A percentile compares a stretch with the other conserved stretches of the same genome.
These are phyloP conservation scores for Vanessa atalanta DNA, from an alignment of 1,140 invertebrate species.

Conservation along the genomic window DNA sequence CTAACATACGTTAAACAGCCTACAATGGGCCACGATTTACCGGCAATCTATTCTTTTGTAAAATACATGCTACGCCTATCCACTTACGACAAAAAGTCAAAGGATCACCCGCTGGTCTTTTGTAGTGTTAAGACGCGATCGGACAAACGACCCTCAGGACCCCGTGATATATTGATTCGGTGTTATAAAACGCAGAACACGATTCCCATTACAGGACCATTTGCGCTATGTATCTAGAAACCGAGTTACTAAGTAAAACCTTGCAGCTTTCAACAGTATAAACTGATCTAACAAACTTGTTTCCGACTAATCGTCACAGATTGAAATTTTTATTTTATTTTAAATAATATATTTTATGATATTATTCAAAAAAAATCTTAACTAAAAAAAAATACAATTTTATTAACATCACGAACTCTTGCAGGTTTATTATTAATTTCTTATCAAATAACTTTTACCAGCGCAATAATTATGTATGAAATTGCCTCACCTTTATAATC, in stretches of 20 bases:
- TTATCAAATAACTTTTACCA: neutral
- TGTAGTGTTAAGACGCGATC: constrained; percentile 64
- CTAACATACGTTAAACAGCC: constrained; percentile 69
- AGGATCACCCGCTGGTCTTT: constrained; percentile 75
- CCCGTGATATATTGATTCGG: constrained; percentile 66
- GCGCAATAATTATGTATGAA: neutral
- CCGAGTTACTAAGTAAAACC: neutral
- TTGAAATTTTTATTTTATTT: too few species aligned
- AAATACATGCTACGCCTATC: constrained; percentile 71
- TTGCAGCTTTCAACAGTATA: neutral
- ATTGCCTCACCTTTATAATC: neutral
- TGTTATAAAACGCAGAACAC: constrained; percentile 50
- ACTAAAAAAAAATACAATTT: too few species aligned
- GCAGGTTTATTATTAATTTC: neutral
- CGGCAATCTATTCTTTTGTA: constrained; percentile 78
- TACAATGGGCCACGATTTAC: constrained; percentile 76
- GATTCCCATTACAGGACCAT: constrained; percentile 12
- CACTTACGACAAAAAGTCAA: constrained; percentile 76
- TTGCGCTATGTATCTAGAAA: neutral
- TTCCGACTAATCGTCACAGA: too few species aligned
- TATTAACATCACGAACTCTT: neutral
- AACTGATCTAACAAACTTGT: too few species aligned
- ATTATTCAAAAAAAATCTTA: too few species aligned
- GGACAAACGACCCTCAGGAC: constrained; percentile 70
- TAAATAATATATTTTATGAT: too few species aligned